Evolutionary conservation across 53 echinoderm and acorn worm species (phyloP).

Genomic region (Henricia sp.): DNA sequence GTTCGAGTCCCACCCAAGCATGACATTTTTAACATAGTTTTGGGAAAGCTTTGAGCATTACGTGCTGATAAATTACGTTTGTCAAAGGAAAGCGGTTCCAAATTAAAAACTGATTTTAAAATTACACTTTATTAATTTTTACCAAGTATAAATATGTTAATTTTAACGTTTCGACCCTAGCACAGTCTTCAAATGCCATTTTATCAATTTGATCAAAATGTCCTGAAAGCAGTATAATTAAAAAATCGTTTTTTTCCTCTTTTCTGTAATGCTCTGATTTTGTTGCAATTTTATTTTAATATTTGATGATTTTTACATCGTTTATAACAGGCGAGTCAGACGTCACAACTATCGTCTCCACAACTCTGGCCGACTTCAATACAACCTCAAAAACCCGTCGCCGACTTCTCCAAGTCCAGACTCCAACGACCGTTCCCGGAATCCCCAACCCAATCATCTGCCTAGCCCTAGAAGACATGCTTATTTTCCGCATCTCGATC

Average conservation of each 20-base stretch:
- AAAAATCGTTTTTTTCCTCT: background rate
- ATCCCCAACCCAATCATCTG: slow-evolving; percentile 93
- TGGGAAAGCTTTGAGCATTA: too few species aligned
- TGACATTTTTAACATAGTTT: too few species aligned
- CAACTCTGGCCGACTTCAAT: slow-evolving; percentile 61
- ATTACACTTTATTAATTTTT: too few species aligned
- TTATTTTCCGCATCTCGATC: slow-evolving; percentile 82
- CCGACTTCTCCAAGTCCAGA: slow-evolving; percentile 58
- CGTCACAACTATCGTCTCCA: slow-evolving; percentile 33
- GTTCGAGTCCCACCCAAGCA: too few species aligned
- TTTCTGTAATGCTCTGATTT: background rate
- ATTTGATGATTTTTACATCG: background rate
- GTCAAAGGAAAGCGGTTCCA: too few species aligned
- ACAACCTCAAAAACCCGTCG: slow-evolving; percentile 61
- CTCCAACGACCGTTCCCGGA: slow-evolving; percentile 64
- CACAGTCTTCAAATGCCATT: too few species aligned
- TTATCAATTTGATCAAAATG: too few species aligned
- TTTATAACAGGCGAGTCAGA: background rate
- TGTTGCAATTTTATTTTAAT: background rate
- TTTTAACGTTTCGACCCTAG: too few species aligned
- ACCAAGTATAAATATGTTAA: too few species aligned
- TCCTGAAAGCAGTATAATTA: too few species aligned
- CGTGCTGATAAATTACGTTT: too few species aligned
- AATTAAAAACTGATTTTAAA: too few species aligned
- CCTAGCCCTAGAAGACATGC: slow-evolving; percentile 90